Conservation (phyloP, 2,888 invertebrate genomes). For the Schizaphis graminum region DNA sequence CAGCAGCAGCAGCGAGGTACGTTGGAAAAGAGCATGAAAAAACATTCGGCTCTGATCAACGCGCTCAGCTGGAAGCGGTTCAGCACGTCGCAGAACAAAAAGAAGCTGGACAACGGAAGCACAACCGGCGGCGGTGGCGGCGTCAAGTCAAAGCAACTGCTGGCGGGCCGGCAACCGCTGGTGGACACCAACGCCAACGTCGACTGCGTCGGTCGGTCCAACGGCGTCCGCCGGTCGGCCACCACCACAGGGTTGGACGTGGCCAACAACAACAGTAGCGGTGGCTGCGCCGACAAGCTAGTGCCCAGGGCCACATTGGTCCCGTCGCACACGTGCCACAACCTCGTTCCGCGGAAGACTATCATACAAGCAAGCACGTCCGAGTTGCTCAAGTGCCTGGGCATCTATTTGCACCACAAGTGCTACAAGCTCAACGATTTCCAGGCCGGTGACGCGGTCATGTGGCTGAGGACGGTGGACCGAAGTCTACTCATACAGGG, state of each 20-base stretch:
- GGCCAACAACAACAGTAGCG: constrained; percentile 80
- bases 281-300: constrained; percentile 75
- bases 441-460: constrained; percentile 96
- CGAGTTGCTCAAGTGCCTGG: constrained; percentile 96
- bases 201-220: constrained; percentile 47
- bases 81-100: constrained; percentile 89
- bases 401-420: constrained; percentile 90
- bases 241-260: constrained; percentile 73
- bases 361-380: constrained; percentile 97
- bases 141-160: constrained; percentile 83
- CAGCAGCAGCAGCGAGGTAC: constrained; percentile 89
- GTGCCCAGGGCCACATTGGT: constrained; percentile 73
- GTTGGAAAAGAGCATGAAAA: constrained; percentile 90
- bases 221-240: constrained; percentile 55
- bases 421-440: constrained; percentile 93
- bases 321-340: constrained; percentile 71
- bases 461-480: constrained; percentile 99
- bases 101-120: constrained; percentile 87
- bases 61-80: constrained; percentile 97
- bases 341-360: constrained; percentile 78
- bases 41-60: constrained; percentile 94
- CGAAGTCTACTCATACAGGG: constrained; percentile 96
- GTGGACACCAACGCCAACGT: constrained; percentile 62
- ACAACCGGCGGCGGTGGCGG: constrained; percentile 77
- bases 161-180: constrained; percentile 71